Base-by-base conservation (phyloP, 1,140 invertebrate genomes). In the Papilio helenus region DNA sequence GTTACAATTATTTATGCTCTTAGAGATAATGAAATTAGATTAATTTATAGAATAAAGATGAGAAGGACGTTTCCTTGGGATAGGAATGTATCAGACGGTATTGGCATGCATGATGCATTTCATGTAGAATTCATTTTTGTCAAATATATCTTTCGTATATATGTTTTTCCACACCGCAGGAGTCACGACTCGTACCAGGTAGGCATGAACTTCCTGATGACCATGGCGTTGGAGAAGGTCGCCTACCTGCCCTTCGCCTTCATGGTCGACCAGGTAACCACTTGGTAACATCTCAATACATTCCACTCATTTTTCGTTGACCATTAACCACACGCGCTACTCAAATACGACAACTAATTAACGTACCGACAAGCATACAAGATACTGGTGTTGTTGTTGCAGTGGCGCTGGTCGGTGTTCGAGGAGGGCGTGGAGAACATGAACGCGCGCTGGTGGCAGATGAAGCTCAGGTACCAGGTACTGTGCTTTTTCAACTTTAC, bases 391-490 rank as follows among this genome's bases (percentile, higher is more conserved):
- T 76, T 10, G 26, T 79, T 68, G 79, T 95, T 89, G 51, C 88
- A 97, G 96, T 98, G 97, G 97, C 95, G 97, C 9, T 97, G 97
- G 96, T 94, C 96, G 46, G 95, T 97, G 5, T 98, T 98, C 86
- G 96, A 96, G 84, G 97, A 98, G 51, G 96, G 96, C 8, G 95
- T 97, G 0, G 94, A 95, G 26, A 95, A 97, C 72, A 97, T 98
- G 96, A 98, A 98, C 81, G 94, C 96, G 23, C 95, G 95, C 82
- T 98, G 97, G 97, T 98, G 97, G 97, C 96, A 97, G 84, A 89
- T 97, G 80, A 95, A 97, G 83, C 92, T 97, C 14, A 95, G 96
- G 80, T 97, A 96, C 89, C 95, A 95, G 88, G 94, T 94, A 68
- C 23, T 68, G 26, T 16, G 26, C 26, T 1, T 16, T 7, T 0